Evolutionary conservation across 1,140 invertebrate species (phyloP).

Genomic region (Hetaerina americana): DNA sequence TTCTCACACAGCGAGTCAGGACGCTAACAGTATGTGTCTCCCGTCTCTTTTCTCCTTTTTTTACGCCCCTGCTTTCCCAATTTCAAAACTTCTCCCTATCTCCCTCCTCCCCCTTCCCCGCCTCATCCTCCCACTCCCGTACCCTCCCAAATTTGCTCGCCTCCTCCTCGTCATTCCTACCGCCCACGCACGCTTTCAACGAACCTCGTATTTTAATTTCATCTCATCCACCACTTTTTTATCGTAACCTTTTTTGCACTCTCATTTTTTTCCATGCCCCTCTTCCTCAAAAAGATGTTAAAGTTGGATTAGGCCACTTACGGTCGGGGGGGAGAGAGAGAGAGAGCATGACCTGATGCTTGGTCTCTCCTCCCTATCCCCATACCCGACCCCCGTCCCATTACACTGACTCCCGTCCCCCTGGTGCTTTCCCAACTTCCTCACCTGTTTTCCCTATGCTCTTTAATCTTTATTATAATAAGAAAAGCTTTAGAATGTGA

Average conservation of each 20-base stretch:
- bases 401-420: too few species aligned
- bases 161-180: neutral
- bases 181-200: neutral
- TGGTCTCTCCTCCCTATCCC: neutral
- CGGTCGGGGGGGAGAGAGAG: neutral
- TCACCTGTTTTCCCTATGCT: too few species aligned
- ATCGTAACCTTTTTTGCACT: neutral
- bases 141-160: neutral
- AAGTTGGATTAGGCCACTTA: neutral
- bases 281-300: neutral
- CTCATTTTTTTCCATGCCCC: neutral
- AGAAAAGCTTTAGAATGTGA: too few species aligned
- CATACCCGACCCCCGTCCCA: neutral
- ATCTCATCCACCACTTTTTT: neutral
- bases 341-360: neutral
- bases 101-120: neutral
- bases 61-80: neutral
- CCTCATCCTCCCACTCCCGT: neutral
- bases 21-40: too few species aligned
- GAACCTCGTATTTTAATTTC: neutral
- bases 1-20: too few species aligned
- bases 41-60: neutral
- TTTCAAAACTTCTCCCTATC: neutral
- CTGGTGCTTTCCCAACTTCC: too few species aligned
- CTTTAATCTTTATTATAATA: neutral